Base-by-base conservation (phyloP, 1,140 invertebrate species). In the Pseudomyrmex sp. region DNA sequence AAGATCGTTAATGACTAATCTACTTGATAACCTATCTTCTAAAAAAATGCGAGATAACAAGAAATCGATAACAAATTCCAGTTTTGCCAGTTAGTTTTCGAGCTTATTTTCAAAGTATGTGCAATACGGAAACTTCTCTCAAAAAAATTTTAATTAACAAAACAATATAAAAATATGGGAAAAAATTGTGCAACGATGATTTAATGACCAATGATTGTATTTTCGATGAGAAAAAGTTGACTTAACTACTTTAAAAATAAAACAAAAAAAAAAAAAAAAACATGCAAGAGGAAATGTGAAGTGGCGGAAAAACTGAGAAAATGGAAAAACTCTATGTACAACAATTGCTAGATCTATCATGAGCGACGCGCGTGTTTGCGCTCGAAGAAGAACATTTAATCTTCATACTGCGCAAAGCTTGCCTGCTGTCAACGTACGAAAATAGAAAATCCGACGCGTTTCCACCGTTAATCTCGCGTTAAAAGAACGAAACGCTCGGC, bases 371-470 rank as follows among this genome's bases (percentile, higher is more conserved):
- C 65, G 65, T 72, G 76, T 80, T 80, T 80, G 66, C 76, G 68
- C 44, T 50, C 66, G 76, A 80, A 35, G 76, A 80, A 50, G 66
- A 80, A 80, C 76, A 66, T 80, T 80, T 80, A 80, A 80, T 80
- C 76, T 80, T 72, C 76, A 20, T 50, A n/a, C 46, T 18, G 66
- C 54, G 13, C 74, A 18, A 35, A 46, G 65, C 76, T 69, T 58
- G 76, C 76, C 76, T 80, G 70, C 76, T 80, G 76, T 80, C 66
- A 80, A 80, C 66, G 76, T 54, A 80, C 58, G 76, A 80, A 80
- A 80, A 72, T 59, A 72, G 76, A 80, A 80, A 80, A 80, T 80
- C 76, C 76, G 66, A 44, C 66, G 66, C 75, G 65, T 79, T 79
- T 69, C 76, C 66, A 56, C 76, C 66, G 76, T 72, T 80, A 80